phyloP scores from a whole-genome alignment of 1,140 invertebrate species.

The Drosophila willistoni region DNA sequence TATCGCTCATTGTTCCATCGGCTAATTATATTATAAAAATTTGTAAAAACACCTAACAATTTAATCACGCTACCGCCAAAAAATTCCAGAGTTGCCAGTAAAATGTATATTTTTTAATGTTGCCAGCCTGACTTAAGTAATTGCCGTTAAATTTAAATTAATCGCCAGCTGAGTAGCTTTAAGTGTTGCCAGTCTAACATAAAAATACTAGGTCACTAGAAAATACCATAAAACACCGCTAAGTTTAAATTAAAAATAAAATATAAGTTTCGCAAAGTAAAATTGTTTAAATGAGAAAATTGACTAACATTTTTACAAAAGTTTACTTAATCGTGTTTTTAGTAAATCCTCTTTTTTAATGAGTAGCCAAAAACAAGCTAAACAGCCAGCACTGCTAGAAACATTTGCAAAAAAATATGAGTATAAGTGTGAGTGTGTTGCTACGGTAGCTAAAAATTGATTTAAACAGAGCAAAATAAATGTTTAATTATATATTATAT shows the following conservation, averaged over 20 bases:
- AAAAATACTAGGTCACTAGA: too few species aligned
- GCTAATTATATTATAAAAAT: background rate
- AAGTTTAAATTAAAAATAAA: too few species aligned
- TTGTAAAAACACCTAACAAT: constrained; percentile 1
- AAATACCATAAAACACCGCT: too few species aligned
- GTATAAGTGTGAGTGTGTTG: background rate
- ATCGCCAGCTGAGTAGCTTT: too few species aligned
- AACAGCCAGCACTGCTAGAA: background rate
- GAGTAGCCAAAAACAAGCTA: background rate
- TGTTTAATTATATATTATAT: background rate
- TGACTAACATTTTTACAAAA: too few species aligned
- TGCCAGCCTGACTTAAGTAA: background rate
- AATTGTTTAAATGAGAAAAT: too few species aligned
- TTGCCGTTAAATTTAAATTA: too few species aligned
- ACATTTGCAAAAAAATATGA: background rate
- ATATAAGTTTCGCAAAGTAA: too few species aligned
- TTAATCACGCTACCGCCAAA: background rate
- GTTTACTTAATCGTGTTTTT: too few species aligned
- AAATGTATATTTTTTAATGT: background rate
- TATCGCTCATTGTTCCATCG: constrained; percentile 44
- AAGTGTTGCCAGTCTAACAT: too few species aligned
- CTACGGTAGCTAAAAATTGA: background rate
- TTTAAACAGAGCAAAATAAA: background rate
- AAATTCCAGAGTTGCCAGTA: constrained; percentile 9
- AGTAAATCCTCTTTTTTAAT: too few species aligned